Evolutionary conservation across 2,797 vertebrate species (phyloP), one percentile per base, ranked within the genome.

Genomic region (Arctocebus calabarensis): DNA sequence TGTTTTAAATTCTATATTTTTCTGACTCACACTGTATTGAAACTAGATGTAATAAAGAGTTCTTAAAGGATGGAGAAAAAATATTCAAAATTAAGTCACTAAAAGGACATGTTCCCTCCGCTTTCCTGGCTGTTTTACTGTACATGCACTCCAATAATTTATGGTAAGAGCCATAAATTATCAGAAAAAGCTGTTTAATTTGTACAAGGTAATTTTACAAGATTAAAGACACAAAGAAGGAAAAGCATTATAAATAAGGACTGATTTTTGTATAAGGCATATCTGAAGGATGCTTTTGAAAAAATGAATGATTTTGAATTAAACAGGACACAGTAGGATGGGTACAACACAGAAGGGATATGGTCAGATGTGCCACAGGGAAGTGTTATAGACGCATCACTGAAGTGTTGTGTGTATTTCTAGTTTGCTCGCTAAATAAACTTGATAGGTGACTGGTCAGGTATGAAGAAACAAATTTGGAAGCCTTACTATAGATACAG

Each of bases 1-100:
- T 88, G 23, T 55, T 90, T 74, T 71, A 90, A 78, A 94, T 92
- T 84, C 32, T 82, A 83, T 7, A 23, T n/a, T 75, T 79, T 94
- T 82, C 45, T 90, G 25, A 84, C 23, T 91, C 75, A 84, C 91
- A 59, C 11, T 55, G 55, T 57, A 91, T 0, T 75, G 71, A 92
- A 96, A 83, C 0, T 78, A 61, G 48, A 66, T 61, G 2, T 55
- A 64, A 14, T 29, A 88, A 59, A 75, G 37, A 32, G 25, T 45
- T 86, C 93, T 94, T 48, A 90, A 91, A 87, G 17, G 59, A 68
- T 88, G 29, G 92, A 57, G n/a, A 70, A 75, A 89, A 79, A 55
- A 59, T 10, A 84, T n/a, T 77, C 25, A 75, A 84, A 96, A 45
- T 12, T 43, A 81, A 96, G 37, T 71, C 19, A 88, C 40, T 45